Base-by-base conservation (phyloP, 2,888 invertebrate species). In the Rhagium mordax region DNA sequence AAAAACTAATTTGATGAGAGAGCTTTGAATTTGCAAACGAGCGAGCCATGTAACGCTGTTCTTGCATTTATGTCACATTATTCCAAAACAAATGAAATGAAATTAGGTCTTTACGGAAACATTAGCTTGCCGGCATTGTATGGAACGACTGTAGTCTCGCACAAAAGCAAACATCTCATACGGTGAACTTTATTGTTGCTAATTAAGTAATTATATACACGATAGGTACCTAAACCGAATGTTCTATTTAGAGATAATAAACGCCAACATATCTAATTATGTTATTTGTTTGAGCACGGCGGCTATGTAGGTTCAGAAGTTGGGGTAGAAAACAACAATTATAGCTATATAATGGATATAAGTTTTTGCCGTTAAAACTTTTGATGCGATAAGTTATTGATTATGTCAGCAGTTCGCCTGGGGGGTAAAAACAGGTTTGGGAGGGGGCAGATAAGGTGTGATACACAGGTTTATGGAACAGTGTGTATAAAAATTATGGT, bases 51-150 rank as follows among this genome's bases (percentile, higher is more conserved):
- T 65, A 60, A 66, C 51, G 66, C 72, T 67, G 71, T 74, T 72
- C 67, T 67, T 74, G 78, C 78, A 77, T 77, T 78, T 79, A 77
- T 74, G 80, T 78, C 79, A 69, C 72, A 78, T 79, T 75, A 81
- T 81, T 73, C 73, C 74, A 62, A 70, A 79, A 79, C 78, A 78
- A 79, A 80, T 79, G 77, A 78, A 81, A 81, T 75, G 78, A 74
- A 78, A 79, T 81, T 81, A 73, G 77, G 77, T 75, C 79, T 79
- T 81, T 78, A 77, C 73, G 76, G 78, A 78, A 75, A 72, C 76
- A 75, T 72, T 77, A 79, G 72, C 53, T 68, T 61, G 70, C 47
- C 57, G 62, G 74, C 55, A 71, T 71, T 73, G 53, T 60, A 66
- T 61, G 53, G 70, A 75, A 74, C 72, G 69, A 72, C 70, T 71